A percentile compares a stretch with the other conserved stretches of the same genome.
Evolutionary conservation across 2,113 vertebrate species (phyloP).

Genomic region (Parotia lawesii): DNA sequence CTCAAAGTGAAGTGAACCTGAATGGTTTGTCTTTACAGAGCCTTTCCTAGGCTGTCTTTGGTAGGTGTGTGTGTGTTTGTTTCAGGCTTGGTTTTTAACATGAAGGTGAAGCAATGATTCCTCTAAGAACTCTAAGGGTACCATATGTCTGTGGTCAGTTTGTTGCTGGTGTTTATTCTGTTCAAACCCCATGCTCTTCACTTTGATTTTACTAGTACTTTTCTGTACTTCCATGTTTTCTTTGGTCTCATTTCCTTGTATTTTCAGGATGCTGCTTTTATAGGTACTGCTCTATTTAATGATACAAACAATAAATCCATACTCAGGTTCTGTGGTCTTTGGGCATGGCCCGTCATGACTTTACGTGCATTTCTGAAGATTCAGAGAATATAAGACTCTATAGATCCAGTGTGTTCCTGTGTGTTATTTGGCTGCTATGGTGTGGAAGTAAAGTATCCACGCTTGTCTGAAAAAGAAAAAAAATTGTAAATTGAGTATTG

Average conservation of each 20-base stretch:
- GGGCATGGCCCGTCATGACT: background rate
- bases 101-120: background rate
- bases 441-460: background rate
- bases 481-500: background rate
- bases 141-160: background rate
- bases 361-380: background rate
- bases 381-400: background rate
- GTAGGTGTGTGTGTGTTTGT: accelerated
- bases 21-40: background rate
- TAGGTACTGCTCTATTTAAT: background rate
- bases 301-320: background rate
- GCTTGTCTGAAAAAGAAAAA: background rate
- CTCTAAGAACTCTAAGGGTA: background rate
- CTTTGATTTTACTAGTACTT: background rate
- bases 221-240: background rate
- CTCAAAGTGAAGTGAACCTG: background rate
- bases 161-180: background rate
- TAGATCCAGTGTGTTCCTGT: background rate
- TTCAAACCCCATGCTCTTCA: background rate
- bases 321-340: background rate
- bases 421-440: background rate
- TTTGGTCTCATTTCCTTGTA: background rate
- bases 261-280: background rate
- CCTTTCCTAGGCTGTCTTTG: background rate
- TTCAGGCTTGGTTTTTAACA: background rate